A percentile compares a stretch with the other conserved stretches of the same genome.
phyloP scores from a whole-genome alignment of 2,888 invertebrate species.

The Operophtera brumata region DNA sequence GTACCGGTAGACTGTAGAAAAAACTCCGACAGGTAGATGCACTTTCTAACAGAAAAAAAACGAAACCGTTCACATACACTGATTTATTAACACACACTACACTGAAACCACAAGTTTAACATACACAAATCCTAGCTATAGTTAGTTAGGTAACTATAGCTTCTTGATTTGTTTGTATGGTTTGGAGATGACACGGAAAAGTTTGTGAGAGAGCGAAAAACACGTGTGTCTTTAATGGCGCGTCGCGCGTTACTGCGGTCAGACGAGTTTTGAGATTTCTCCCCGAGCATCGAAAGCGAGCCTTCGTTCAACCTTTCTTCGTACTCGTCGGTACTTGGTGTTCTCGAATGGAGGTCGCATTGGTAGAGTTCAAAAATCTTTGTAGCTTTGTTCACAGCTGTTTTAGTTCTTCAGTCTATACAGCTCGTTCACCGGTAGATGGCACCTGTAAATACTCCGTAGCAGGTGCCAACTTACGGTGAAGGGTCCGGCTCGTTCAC shows the following conservation, averaged over 20 bases:
- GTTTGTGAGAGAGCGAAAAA: slow-evolving; percentile 22
- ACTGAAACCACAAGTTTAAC: slow-evolving; percentile 19
- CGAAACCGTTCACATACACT: slow-evolving; percentile 38
- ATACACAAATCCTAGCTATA: slow-evolving; percentile 5
- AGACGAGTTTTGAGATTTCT: slow-evolving; percentile 72
- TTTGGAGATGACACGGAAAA: slow-evolving; percentile 35
- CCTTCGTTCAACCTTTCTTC: slow-evolving; percentile 68
- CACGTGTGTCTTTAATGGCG: slow-evolving; percentile 46
- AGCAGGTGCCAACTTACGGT: no score
- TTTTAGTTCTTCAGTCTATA: no score
- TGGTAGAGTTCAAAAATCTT: background rate
- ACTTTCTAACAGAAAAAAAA: slow-evolving; percentile 58
- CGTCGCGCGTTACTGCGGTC: slow-evolving; percentile 54
- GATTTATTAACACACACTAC: slow-evolving; percentile 32
- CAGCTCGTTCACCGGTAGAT: no score
- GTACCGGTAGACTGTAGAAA: slow-evolving; percentile 59
- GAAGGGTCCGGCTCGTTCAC: no score
- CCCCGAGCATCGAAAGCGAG: slow-evolving; percentile 79
- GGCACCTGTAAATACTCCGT: no score
- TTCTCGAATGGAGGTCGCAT: slow-evolving; percentile 36
- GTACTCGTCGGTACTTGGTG: slow-evolving; percentile 51
- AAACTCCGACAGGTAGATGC: slow-evolving; percentile 56
- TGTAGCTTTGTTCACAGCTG: no score
- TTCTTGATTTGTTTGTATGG: slow-evolving; percentile 26
- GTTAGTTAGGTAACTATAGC: background rate